These are phyloP conservation scores for Monoplex corrugatus DNA, from an alignment of 2,888 invertebrate genomes.

Conservation along the genomic window DNA sequence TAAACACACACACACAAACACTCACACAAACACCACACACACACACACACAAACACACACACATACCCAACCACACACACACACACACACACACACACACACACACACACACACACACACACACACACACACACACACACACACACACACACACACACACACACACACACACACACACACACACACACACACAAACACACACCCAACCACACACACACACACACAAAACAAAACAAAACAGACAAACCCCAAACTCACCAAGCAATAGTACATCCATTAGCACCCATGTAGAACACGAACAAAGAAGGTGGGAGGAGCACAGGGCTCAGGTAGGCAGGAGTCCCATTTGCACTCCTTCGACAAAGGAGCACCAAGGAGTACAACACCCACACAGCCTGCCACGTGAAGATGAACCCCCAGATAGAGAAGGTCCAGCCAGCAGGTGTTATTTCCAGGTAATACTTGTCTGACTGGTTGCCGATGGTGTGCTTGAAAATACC, in stretches of 20 bases:
- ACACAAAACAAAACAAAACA: not conserved
- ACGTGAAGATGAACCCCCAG: slow-evolving; percentile 74
- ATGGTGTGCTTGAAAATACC: slow-evolving; percentile 65
- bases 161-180: not conserved
- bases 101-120: not conserved
- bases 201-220: not conserved
- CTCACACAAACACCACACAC: not conserved
- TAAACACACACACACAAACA: not conserved
- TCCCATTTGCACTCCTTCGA: slow-evolving; percentile 61
- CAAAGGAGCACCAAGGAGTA: slow-evolving; percentile 72
- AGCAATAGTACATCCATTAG: slow-evolving; percentile 67
- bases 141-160: not conserved
- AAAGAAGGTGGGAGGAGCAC: slow-evolving; percentile 67
- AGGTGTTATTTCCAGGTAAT: slow-evolving; percentile 70
- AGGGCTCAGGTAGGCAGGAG: slow-evolving; percentile 70
- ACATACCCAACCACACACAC: no score
- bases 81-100: not conserved
- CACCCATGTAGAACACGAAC: slow-evolving; percentile 65
- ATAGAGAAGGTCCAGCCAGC: slow-evolving; percentile 77
- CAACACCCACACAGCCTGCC: slow-evolving; percentile 73
- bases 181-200: not conserved
- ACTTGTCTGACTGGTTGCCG: slow-evolving; percentile 70
- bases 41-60: not conserved
- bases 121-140: no score
- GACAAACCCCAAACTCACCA: slow-evolving; percentile 61